phyloP scores from a whole-genome alignment of 2,113 vertebrate species.

The Nibea albiflora region DNA sequence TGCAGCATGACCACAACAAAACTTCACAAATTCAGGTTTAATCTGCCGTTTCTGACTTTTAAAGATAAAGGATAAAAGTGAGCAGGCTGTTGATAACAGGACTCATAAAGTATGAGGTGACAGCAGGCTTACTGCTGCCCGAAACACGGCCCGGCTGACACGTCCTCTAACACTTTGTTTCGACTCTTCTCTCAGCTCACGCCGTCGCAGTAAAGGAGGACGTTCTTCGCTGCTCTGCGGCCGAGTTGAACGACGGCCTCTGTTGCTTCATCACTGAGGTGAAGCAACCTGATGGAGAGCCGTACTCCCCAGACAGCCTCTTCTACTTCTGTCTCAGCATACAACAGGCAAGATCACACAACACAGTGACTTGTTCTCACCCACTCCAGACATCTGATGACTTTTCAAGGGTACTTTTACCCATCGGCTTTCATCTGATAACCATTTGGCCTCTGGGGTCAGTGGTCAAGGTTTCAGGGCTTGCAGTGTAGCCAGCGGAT shows the following conservation, averaged over 20 bases:
- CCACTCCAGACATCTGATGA: not conserved
- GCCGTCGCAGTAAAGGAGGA: slow-evolving; percentile 88
- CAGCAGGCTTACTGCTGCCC: not conserved
- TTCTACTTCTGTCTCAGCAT: slow-evolving; percentile 96
- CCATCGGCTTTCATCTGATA: too few species aligned
- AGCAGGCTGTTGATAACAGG: too few species aligned
- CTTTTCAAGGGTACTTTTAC: not conserved
- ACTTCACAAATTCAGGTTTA: not conserved
- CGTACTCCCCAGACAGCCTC: slow-evolving; percentile 89
- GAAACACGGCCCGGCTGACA: not conserved
- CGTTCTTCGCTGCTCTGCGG: slow-evolving; percentile 88
- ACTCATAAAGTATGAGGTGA: not conserved
- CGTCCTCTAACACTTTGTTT: not conserved
- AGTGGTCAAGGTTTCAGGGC: too few species aligned
- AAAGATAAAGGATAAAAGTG: too few species aligned
- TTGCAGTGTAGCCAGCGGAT: too few species aligned
- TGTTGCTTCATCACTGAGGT: slow-evolving; percentile 91
- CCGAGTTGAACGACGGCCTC: slow-evolving; percentile 91
- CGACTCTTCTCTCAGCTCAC: slow-evolving; percentile 75
- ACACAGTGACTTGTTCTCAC: not conserved
- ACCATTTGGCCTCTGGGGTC: too few species aligned
- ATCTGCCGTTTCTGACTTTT: too few species aligned
- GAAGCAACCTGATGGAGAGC: slow-evolving; percentile 87
- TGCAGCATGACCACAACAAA: not conserved
- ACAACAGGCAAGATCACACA: slow-evolving; percentile 87